A percentile compares a stretch with the other conserved stretches of the same genome.
Conservation (phyloP, 2,113 vertebrate genomes). For the Megaleporinus macrocephalus region DNA sequence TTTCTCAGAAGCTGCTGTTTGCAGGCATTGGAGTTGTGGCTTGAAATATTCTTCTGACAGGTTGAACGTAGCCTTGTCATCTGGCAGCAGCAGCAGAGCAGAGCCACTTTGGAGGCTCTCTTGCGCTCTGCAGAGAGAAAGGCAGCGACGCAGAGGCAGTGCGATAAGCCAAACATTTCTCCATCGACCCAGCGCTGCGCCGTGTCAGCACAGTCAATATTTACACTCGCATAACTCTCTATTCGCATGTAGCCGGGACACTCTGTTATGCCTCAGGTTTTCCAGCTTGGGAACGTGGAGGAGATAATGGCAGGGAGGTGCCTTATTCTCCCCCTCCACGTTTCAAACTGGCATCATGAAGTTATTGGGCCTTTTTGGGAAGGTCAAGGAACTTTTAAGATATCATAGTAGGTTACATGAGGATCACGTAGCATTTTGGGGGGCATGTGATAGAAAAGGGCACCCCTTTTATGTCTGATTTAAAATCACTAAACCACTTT, state of each 20-base stretch:
- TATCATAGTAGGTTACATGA: too few relatives aligned
- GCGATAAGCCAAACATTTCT: slow-evolving; percentile 61
- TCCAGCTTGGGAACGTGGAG: background rate
- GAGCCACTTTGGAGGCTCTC: background rate
- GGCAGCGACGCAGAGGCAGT: slow-evolving; percentile 25
- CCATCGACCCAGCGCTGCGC: slow-evolving; percentile 41
- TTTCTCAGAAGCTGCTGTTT: background rate
- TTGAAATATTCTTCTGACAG: slow-evolving; percentile 2
- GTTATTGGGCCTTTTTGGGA: too few relatives aligned
- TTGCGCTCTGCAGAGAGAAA: slow-evolving; percentile 14
- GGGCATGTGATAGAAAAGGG: too few relatives aligned
- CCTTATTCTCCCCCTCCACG: slow-evolving; percentile 65
- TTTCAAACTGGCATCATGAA: slow-evolving; percentile 52
- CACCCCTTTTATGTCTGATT: too few relatives aligned
- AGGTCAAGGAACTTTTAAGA: too few relatives aligned
- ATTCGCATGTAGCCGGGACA: slow-evolving; percentile 34
- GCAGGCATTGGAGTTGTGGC: background rate
- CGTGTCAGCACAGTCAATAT: slow-evolving; percentile 50
- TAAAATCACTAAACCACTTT: too few relatives aligned
- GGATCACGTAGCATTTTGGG: too few relatives aligned
- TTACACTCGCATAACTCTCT: slow-evolving; percentile 46
- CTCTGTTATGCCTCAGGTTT: slow-evolving; percentile 34
- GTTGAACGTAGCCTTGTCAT: background rate
- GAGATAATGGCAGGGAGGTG: slow-evolving; percentile 44
- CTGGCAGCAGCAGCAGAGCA: background rate